Evolutionary conservation across 2,113 vertebrate species (phyloP).

Genomic region (Rynchops niger): DNA sequence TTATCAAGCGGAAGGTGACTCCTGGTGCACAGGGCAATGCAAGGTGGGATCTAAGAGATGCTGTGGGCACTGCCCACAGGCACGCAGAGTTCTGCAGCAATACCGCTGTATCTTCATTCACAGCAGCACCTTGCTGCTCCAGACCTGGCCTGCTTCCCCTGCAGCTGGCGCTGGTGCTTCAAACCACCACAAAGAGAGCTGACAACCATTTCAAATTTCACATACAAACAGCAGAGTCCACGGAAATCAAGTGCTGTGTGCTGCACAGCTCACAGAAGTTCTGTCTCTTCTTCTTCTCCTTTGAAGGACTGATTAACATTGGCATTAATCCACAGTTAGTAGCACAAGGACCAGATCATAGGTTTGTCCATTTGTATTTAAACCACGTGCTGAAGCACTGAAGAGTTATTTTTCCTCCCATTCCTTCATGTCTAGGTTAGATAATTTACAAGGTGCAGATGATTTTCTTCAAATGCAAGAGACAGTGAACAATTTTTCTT

Average conservation of each 20-base stretch:
- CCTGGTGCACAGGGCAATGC: not conserved
- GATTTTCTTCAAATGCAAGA: conserved; percentile 56
- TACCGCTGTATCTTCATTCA: conserved; percentile 32
- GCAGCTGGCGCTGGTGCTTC: conserved; percentile 79
- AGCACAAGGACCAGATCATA: conserved; percentile 65
- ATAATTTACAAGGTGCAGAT: conserved; percentile 72
- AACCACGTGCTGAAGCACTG: conserved; percentile 52
- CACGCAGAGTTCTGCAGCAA: not conserved
- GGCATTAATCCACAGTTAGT: conserved; percentile 76
- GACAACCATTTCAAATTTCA: conserved; percentile 77
- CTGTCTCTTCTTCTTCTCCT: conserved; percentile 38
- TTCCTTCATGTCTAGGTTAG: conserved; percentile 74
- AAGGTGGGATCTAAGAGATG: not conserved
- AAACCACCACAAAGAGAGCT: conserved; percentile 61
- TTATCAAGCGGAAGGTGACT: not conserved
- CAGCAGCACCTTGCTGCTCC: not conserved
- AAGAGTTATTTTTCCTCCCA: conserved; percentile 26
- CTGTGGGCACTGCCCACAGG: conserved; percentile 38
- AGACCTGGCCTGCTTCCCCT: conserved; percentile 8
- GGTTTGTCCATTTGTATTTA: conserved; percentile 70
- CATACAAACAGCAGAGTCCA: conserved; percentile 70
- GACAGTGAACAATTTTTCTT: conserved; percentile 47
- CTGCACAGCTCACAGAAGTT: conserved; percentile 59
- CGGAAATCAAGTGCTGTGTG: conserved; percentile 68
- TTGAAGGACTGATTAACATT: conserved; percentile 68